Base-by-base conservation (phyloP, 2,113 vertebrate genomes). In the Arizona elegans region DNA sequence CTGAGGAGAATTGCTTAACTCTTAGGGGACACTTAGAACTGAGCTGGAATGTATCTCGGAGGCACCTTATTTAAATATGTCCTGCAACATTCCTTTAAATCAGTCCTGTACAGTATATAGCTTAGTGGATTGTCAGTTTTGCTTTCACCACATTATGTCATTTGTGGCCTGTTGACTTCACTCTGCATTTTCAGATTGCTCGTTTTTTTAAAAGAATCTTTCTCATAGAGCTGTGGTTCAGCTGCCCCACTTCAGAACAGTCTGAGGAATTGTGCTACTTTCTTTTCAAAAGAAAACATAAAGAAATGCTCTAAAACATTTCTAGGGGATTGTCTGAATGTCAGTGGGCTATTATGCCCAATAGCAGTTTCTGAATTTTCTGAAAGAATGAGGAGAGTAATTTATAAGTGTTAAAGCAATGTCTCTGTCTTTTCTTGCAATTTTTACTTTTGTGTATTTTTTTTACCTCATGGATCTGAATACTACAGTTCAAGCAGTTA, bases 381-480 rank as follows among this genome's bases (percentile, higher is more conserved):
- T 93, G 52, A 88, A 21, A 94, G 91, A 86, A 26, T 26, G 65
- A 47, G 52, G 23, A 75, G 59, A 12, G 53, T 8, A 92, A 6
- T 19, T 62, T 55, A 54, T 91, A 15, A 92, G 53, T 53, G 11
- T 53, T 54, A 54, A 93, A 94, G 86, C 86, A 2, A 2, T 92
- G 92, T 70, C 59, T 91, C 95, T 95, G 87, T 1, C 3, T 33
- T 0, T 47, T 92, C 93, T 94, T 88, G 4, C 2, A 81, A 92
- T 91, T 89, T 90, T 52, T 26, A 86, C 12, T 43, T 0, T 0
- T 13, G 52, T 87, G 47, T 50, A 3, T 50, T 86, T 95, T 21
- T 89, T 94, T 70, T 95, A 81, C 90, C 38, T 52, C 2, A 54
- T 92, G 2, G 90, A 89, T 92, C 13, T 89, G 29, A 91, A 92